Conservation (phyloP, 2,888 invertebrate genomes). For the Hirtodrosophila histrioides region DNA sequence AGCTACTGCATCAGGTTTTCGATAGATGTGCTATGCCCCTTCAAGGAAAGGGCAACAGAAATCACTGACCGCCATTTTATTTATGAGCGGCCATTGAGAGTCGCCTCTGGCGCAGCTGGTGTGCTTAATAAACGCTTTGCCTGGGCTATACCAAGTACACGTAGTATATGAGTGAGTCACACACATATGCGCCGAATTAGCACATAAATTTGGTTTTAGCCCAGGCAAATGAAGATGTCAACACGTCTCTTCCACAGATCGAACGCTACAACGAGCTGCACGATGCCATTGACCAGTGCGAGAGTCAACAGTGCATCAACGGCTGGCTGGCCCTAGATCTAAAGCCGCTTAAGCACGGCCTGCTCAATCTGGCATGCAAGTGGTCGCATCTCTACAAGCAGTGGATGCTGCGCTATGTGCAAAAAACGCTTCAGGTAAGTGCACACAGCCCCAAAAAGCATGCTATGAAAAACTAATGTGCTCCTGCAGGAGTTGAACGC, state of each 20-base stretch:
- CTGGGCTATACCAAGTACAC: conserved; percentile 29
- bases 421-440: conserved; percentile 86
- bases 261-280: conserved; percentile 82
- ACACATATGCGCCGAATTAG: conserved; percentile 69
- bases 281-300: conserved; percentile 78
- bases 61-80: conserved; percentile 74
- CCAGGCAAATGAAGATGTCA: conserved; percentile 65
- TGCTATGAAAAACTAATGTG: conserved; percentile 5
- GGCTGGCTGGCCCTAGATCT: conserved; percentile 93
- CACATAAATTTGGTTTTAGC: conserved; percentile 65
- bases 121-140: conserved; percentile 65
- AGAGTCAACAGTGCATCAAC: conserved; percentile 87
- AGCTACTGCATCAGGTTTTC: not conserved
- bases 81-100: conserved; percentile 77
- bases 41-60: conserved; percentile 51
- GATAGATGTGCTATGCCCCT: conserved; percentile 13
- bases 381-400: conserved; percentile 95
- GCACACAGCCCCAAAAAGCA: not conserved
- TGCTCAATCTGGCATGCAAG: conserved; percentile 93
- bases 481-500: conserved; percentile 87
- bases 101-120: conserved; percentile 70
- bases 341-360: conserved; percentile 91
- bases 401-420: conserved; percentile 92
- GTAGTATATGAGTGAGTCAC: conserved; percentile 19
- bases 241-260: conserved; percentile 68